phyloP scores from a whole-genome alignment of 2,888 invertebrate species.

The Andrena bicolor region DNA sequence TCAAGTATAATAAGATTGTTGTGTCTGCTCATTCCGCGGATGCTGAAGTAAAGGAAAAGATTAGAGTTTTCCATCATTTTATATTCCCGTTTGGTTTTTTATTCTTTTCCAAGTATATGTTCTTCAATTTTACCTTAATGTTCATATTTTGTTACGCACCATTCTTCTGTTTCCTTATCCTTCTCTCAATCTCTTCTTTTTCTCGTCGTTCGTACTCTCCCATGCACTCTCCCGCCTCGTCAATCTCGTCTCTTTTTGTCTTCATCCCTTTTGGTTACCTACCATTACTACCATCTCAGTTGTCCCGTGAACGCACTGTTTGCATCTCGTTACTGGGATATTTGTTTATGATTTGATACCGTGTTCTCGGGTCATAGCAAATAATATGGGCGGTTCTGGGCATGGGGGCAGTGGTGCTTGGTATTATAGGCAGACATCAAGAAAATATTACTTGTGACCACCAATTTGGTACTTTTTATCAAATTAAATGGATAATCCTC shows the following conservation, averaged over 20 bases:
- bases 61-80: no score
- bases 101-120: no score
- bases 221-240: slow-evolving; percentile 18
- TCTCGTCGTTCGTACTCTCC: not conserved
- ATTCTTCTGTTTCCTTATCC: not conserved
- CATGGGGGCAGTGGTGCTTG: slow-evolving; percentile 13
- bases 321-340: slow-evolving; percentile 83
- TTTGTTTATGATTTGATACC: slow-evolving; percentile 83
- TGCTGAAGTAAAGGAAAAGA: no score
- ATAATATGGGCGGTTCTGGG: slow-evolving; percentile 49
- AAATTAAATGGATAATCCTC: no score
- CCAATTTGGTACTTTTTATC: not conserved
- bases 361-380: slow-evolving; percentile 66
- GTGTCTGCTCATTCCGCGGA: no score
- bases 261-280: slow-evolving; percentile 53
- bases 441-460: not conserved
- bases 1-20: no score
- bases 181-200: not conserved
- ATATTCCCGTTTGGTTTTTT: no score
- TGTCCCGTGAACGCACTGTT: slow-evolving; percentile 72
- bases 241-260: slow-evolving; percentile 33
- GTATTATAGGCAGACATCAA: slow-evolving; percentile 3
- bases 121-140: not conserved
- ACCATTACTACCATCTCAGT: slow-evolving; percentile 51
- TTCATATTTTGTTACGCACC: not conserved